Base-by-base conservation (phyloP, 2,797 vertebrate genomes). In the Rhabdomys pumilio region DNA sequence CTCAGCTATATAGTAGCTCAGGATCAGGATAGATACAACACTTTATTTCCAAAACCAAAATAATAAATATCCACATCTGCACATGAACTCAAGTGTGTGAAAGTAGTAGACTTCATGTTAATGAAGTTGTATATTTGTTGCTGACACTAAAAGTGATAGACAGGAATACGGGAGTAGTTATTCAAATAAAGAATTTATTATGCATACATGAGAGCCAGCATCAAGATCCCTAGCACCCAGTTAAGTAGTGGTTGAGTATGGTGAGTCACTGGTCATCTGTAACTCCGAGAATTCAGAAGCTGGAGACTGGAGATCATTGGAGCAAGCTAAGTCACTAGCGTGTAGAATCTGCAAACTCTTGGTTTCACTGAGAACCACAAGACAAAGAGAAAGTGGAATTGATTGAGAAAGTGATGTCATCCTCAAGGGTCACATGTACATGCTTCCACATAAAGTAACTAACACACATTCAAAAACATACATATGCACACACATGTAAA, bases 171-270 rank as follows among this genome's bases (percentile, higher is more conserved):
- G 1, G 15, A 41, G 38, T 19, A 20, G 0, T 41, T 41, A 38
- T 41, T 9, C 24, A 41, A 11, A 41, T 20, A 41, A 87, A 13
- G 14, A 17, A 19, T 38, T 29, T 38, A 7, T 73, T 41, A 53
- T 10, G 38, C 15, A 57, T 29, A 19, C 67, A 31, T 88, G 67
- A 73, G 6, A 17, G 38, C 15, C 4, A 88, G 14, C 3, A 22
- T 31, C 29, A 73, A 10, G 1, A 29, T 73, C 17, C 6, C 34
- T 13, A 55, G 22, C 0, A 72, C 34, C 34, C 22, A 29, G 29
- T 4, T 26, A 55, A 0, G 2, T 38, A 14, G 8, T 41, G 17
- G 29, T 7, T 85, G 1, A 12, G 2, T 19, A 19, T 20, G 5
- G 50, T 26, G 29, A 9, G n/a, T 11, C 9, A 41, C 4, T 12